phyloP scores from a whole-genome alignment of 2,888 invertebrate genomes.

The Drosophila melanocephala region DNA sequence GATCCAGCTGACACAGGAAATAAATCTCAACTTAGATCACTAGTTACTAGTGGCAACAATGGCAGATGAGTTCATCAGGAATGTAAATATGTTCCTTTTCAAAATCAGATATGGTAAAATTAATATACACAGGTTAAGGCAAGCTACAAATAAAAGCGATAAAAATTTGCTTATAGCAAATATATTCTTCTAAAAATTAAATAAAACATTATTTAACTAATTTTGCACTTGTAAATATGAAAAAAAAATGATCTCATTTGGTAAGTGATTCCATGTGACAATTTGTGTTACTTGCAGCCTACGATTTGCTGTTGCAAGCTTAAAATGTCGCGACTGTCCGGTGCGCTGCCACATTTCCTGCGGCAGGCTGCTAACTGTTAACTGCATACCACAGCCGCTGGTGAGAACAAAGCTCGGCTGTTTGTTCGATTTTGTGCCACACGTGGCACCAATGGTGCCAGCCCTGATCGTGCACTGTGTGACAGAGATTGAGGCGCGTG shows the following conservation, averaged over 20 bases:
- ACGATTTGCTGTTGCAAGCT: constrained; percentile 59
- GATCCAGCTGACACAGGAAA: neutral
- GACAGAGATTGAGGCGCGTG: constrained; percentile 68
- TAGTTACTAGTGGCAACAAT: neutral
- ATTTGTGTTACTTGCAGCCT: constrained; percentile 40
- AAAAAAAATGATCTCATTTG: neutral
- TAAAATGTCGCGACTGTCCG: constrained; percentile 70
- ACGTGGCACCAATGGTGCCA: constrained; percentile 66
- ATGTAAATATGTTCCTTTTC: neutral
- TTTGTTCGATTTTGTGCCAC: constrained; percentile 60
- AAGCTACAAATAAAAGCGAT: neutral
- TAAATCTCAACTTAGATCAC: neutral
- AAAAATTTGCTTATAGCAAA: neutral
- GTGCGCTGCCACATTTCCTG: constrained; percentile 67
- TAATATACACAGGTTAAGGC: neutral
- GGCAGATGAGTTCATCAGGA: neutral
- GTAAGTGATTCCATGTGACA: neutral
- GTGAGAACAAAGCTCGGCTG: constrained; percentile 45
- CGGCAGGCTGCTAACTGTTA: constrained; percentile 50
- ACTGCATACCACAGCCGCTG: constrained; percentile 68
- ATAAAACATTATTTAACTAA: neutral
- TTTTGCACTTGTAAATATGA: neutral
- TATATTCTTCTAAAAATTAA: neutral
- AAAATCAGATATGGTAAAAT: neutral
- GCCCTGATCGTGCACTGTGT: constrained; percentile 74